Conservation (phyloP, 2,888 invertebrate genomes). For the Drosophila borealis region DNA sequence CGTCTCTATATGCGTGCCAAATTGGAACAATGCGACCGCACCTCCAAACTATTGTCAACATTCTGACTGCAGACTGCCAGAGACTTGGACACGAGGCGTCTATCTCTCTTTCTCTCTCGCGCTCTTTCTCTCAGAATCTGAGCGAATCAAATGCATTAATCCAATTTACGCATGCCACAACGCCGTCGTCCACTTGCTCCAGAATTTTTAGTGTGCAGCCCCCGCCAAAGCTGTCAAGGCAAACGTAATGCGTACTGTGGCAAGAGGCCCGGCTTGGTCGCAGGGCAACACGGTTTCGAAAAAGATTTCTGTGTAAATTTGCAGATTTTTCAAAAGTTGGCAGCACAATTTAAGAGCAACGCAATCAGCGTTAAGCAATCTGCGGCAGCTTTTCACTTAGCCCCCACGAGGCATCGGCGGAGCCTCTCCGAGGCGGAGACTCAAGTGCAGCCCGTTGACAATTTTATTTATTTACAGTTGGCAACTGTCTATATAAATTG, state of each 20-base stretch:
- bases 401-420: slow-evolving; percentile 28
- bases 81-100: slow-evolving; percentile 59
- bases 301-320: slow-evolving; percentile 79
- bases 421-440: slow-evolving; percentile 15
- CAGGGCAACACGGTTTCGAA: slow-evolving; percentile 28
- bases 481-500: slow-evolving; percentile 80
- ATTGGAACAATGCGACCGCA: slow-evolving; percentile 77
- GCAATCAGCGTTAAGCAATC: slow-evolving; percentile 82
- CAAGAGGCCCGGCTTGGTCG: slow-evolving; percentile 11
- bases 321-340: slow-evolving; percentile 78
- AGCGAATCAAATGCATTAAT: slow-evolving; percentile 81
- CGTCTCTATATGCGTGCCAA: slow-evolving; percentile 63
- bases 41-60: slow-evolving; percentile 74
- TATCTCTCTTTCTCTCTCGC: slow-evolving; percentile 5
- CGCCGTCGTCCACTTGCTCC: slow-evolving; percentile 67
- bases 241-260: slow-evolving; percentile 33
- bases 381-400: slow-evolving; percentile 56
- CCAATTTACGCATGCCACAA: slow-evolving; percentile 80
- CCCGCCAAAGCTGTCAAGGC: slow-evolving; percentile 69
- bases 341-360: slow-evolving; percentile 83
- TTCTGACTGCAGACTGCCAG: slow-evolving; percentile 29
- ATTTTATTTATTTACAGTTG: slow-evolving; percentile 81
- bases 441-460: slow-evolving; percentile 76
- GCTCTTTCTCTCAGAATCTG: slow-evolving; percentile 32
- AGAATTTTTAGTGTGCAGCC: slow-evolving; percentile 55